Evolutionary conservation across 2,888 invertebrate species (phyloP), one percentile per base, ranked within the genome.

Genomic region (Nemotelus nigrinus): DNA sequence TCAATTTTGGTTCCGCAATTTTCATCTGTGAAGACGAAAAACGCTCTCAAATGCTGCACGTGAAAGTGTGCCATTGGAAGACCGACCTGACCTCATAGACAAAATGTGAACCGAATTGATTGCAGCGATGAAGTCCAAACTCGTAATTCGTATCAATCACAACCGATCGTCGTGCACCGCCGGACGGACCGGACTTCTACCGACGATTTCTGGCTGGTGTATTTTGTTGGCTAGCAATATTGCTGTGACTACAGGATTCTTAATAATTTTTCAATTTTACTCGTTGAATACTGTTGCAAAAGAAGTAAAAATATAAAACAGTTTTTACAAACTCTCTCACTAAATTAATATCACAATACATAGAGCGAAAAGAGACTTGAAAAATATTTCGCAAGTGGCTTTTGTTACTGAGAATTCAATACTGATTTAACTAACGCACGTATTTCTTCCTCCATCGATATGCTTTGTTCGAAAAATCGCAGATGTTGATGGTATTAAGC

Each of bases 401-500:
- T 53, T 6, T 10, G 25, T 25, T 1, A 25, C 25, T 25, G 25
- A 25, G 25, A 25, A 25, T 25, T 25, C 25, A 25, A 25, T 25
- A 25, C 25, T 25, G 25, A 25, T 25, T 25, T 25, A 53, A 53
- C 53, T 7, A 53, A 53, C 53, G 53, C 25, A 63, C 4, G 6
- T 5, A n/a, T 4, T 63, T 43, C 41, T 41, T 25, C 43, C 43
- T 3, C 41, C 39, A 63, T 43, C 39, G 8, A 43, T 7, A 25
- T 57, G 10, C 25, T 57, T 4, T 57, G 10, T 57, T 57, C 25
- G n/a, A 25, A 57, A 25, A 10, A 8, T 25, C 5, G 25, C 48
- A 74, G 96, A 97, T 91, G 96, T 97, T 82, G 96, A 96, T 85
- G 97, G 97, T 84, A 96, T 97, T 83, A 96, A 96, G 88, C 96